Evolutionary conservation across 2,888 invertebrate species (phyloP).

Genomic region (Nemapogon koenigi): DNA sequence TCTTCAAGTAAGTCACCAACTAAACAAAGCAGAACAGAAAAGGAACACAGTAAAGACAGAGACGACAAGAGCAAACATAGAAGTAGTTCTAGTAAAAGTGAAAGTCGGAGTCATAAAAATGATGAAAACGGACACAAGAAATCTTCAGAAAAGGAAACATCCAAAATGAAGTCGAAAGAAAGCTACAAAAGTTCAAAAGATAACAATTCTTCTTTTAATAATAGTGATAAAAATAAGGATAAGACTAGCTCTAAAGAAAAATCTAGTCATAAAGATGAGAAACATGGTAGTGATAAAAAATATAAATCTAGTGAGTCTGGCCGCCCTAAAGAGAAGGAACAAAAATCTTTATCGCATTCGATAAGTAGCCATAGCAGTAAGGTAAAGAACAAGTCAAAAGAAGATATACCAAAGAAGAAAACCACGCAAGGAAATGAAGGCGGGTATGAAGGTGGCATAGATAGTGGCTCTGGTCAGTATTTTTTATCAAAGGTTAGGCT

Average conservation of each 20-base stretch:
- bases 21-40: conserved; percentile 12
- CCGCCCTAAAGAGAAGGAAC: conserved; percentile 29
- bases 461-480: conserved; percentile 68
- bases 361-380: conserved; percentile 19
- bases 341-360: conserved; percentile 35
- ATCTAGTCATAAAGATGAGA: conserved; percentile 37
- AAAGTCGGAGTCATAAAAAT: conserved; percentile 17
- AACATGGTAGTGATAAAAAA: conserved; percentile 22
- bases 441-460: conserved; percentile 69
- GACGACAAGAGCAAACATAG: conserved; percentile 22
- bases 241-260: conserved; percentile 43
- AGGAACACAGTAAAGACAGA: conserved; percentile 22
- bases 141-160: conserved; percentile 18
- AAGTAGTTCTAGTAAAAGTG: conserved; percentile 27
- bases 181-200: conserved; percentile 11
- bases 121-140: conserved; percentile 17
- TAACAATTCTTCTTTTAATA: conserved; percentile 36
- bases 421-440: conserved; percentile 32
- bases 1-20: conserved; percentile 6
- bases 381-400: conserved; percentile 37
- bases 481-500: not conserved
- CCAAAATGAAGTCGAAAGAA: conserved; percentile 28
- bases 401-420: conserved; percentile 46
- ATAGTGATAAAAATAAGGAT: conserved; percentile 42
- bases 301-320: conserved; percentile 27